phyloP scores from a whole-genome alignment of 2,797 vertebrate genomes.

The Smutsia temminckii region DNA sequence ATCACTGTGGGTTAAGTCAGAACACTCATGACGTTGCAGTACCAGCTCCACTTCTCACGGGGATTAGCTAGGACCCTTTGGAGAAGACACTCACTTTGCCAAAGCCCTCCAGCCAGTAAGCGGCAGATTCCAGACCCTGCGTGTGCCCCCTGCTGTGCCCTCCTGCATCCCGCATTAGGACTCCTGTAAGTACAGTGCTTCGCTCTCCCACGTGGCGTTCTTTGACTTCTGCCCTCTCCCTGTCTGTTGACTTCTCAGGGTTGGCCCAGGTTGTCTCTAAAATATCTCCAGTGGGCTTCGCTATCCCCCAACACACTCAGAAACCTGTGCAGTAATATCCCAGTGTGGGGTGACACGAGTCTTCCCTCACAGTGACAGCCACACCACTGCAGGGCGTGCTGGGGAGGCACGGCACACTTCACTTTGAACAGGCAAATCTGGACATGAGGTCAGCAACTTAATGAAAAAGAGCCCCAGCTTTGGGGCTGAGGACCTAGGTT shows the following conservation, averaged over 20 bases:
- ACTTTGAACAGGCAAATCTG: not conserved
- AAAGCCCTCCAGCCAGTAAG: not conserved
- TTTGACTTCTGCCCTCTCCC: not conserved
- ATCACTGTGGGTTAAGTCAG: not conserved
- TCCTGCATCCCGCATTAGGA: too few relatives aligned
- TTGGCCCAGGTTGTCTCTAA: not conserved
- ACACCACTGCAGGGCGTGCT: not conserved
- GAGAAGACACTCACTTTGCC: not conserved
- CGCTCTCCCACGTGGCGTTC: rapidly evolving
- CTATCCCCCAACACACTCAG: not conserved
- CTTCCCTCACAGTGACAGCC: not conserved
- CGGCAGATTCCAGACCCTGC: not conserved
- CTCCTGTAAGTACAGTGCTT: not conserved
- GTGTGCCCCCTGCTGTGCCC: rapidly evolving
- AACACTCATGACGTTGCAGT: not conserved
- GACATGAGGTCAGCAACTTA: not conserved
- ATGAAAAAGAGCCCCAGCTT: not conserved
- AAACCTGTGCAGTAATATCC: not conserved
- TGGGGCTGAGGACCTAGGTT: not conserved
- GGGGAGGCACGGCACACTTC: not conserved
- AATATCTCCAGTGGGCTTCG: not conserved
- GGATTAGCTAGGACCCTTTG: not conserved
- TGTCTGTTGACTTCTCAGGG: not conserved
- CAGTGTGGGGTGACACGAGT: not conserved
- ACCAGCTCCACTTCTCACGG: not conserved